phyloP scores from a whole-genome alignment of 2,113 vertebrate species.

The Nanorana parkeri region DNA sequence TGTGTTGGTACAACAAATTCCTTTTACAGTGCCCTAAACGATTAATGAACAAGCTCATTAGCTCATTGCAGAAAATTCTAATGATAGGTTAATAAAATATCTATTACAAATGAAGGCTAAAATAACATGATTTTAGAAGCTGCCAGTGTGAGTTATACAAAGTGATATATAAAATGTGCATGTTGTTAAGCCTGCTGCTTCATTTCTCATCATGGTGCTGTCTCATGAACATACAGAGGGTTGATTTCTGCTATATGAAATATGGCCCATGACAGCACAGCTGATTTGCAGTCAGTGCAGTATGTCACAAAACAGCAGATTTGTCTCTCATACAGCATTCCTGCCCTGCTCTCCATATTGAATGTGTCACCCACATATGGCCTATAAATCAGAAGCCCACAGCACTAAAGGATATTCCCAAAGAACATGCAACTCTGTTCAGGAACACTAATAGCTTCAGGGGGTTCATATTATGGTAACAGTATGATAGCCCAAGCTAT shows the following conservation, averaged over 20 bases:
- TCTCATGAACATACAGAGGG: background rate
- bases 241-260: conserved; percentile 10
- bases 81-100: too few relatives aligned
- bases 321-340: background rate
- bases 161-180: too few relatives aligned
- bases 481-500: background rate
- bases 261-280: background rate
- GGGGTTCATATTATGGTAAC: background rate
- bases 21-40: too few relatives aligned
- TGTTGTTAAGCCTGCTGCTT: too few relatives aligned
- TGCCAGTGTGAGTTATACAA: too few relatives aligned
- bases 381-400: background rate
- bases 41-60: too few relatives aligned
- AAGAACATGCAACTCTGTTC: background rate
- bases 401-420: background rate
- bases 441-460: background rate
- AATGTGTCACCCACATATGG: background rate
- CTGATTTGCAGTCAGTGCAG: background rate
- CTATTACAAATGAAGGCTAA: too few relatives aligned
- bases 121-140: too few relatives aligned
- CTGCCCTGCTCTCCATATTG: background rate
- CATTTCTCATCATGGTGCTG: background rate
- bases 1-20: too few relatives aligned
- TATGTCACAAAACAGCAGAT: conserved; percentile 1
- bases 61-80: too few relatives aligned